Base-by-base conservation (phyloP, 2,888 invertebrate genomes). In the Drosophila ezoana region DNA sequence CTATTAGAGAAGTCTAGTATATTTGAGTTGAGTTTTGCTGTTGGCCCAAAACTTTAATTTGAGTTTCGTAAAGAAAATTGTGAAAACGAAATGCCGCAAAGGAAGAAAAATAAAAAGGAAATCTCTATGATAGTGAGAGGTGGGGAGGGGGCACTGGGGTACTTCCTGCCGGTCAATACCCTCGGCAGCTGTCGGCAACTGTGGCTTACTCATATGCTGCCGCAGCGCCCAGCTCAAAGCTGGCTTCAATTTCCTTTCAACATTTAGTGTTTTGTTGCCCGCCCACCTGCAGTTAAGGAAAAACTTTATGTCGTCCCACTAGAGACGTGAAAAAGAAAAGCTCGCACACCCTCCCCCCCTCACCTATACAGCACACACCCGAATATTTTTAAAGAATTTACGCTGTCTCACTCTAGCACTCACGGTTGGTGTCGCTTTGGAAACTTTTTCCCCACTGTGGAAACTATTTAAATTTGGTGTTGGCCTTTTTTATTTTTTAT, bases 381-480 rank as follows among this genome's bases (percentile, higher is more conserved):
- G 69, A 65, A 57, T 64, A 9, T 57, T 78, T 40, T 38, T 49
- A 33, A 52, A 60, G 41, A 56, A 59, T 47, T 61, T 47, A 23
- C 13, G 38, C 65, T 54, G 44, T 58, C 53, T 52, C 73, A 51
- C 35, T 60, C 53, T 49, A 13, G 33, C 59, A 35, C 51, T 20
- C 16, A 28, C 16, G 33, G 38, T 40, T 69, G 62, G 53, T 58
- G 63, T 71, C 38, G 52, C 51, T 63, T 20, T 11, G 41, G 45
- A 45, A 69, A 79, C 60, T 76, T 78, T 76, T 64, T 51, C 43
- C 67, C 51, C 66, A 62, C 51, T 60, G 52, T 59, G 49, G 23
- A 71, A 89, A 89, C 87, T 89, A 89, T 89, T 89, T 89, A 84
- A 87, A 87, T 84, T 78, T 68, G 70, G 64, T 56, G 72, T 67